Base-by-base conservation (phyloP, 2,888 invertebrate genomes). In the Cremastinae sp. region DNA sequence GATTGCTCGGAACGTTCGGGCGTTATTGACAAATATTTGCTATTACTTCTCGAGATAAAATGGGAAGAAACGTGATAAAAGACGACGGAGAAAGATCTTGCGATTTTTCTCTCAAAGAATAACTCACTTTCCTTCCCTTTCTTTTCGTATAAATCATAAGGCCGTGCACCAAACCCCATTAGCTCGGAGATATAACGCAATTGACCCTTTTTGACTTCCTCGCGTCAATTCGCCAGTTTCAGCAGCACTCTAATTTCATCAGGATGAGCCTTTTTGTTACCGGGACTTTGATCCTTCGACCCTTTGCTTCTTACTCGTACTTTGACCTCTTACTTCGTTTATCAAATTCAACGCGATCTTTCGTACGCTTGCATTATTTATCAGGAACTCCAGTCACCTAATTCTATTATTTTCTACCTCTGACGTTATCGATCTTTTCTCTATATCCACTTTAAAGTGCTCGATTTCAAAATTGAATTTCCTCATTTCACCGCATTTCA, bases 191-290 rank as follows among this genome's bases (percentile, higher is more conserved):
- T 12, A 16, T 68, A 68, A 68, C 59, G 51, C 62, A 68, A 72
- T 76, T 76, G 58, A 76, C 75, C 75, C 75, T 72, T 65, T 68
- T 64, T 75, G 65, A 75, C 70, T 53, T 58, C 28, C 53, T 16
- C 41, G 35, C 12, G 71, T 58, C 39, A 68, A 74, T 49, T 62
- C 62, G 75, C 45, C 28, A 66, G 59, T 59, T 49, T 58, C 69
- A 61, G 62, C 39, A 39, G 43, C 64, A 64, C 62, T 68, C 58
- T 76, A 76, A 76, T 76, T 76, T 35, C 62, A 76, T 64, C 49
- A 76, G 41, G 20, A 10, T 64, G 72, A 45, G 14, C 2, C 37
- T 18, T 68, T 28, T 28, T 12, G 22, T 22, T 37, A 28, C 22
- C n/a, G 56, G 37, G 20, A 51, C 10, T 18, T 9, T 43, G 22